phyloP scores from a whole-genome alignment of 1,140 invertebrate species.

The Trissolcus basalis region DNA sequence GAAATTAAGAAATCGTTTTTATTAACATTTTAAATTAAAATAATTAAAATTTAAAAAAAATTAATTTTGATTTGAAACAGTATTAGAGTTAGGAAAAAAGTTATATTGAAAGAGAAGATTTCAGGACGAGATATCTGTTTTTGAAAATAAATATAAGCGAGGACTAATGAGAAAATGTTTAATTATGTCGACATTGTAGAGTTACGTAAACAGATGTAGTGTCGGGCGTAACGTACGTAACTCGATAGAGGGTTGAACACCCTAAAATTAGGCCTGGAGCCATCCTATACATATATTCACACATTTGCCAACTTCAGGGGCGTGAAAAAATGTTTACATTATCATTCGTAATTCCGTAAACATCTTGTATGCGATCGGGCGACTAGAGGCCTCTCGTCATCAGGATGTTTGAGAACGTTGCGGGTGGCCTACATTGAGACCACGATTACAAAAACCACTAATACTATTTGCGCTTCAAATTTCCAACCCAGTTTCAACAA shows the following conservation, averaged over 20 bases:
- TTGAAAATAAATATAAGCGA: too few relatives aligned
- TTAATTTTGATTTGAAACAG: too few relatives aligned
- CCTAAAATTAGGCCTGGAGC: slow-evolving; percentile 75
- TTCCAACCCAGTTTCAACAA: slow-evolving; percentile 10
- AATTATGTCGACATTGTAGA: slow-evolving; percentile 17
- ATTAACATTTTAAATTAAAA: too few relatives aligned
- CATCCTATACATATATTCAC: slow-evolving; percentile 51
- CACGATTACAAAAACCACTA: slow-evolving; percentile 45
- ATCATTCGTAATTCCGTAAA: slow-evolving; percentile 77
- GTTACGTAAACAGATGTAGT: slow-evolving; percentile 63
- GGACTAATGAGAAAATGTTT: slow-evolving; percentile 1
- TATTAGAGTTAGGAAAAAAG: too few relatives aligned
- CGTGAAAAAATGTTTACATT: slow-evolving; percentile 76
- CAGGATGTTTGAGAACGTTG: slow-evolving; percentile 59
- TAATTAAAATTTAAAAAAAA: too few relatives aligned
- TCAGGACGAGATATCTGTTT: too few relatives aligned
- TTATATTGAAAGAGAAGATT: too few relatives aligned
- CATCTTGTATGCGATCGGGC: slow-evolving; percentile 54
- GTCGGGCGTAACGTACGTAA: slow-evolving; percentile 57
- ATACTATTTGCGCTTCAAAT: slow-evolving; percentile 15
- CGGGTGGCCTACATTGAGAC: slow-evolving; percentile 66
- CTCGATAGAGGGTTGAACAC: slow-evolving; percentile 69
- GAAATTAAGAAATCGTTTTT: background rate
- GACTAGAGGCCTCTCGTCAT: slow-evolving; percentile 36
- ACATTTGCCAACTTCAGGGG: slow-evolving; percentile 65